Base-by-base conservation (phyloP, 2,888 invertebrate species). In the Tinea trinotella region DNA sequence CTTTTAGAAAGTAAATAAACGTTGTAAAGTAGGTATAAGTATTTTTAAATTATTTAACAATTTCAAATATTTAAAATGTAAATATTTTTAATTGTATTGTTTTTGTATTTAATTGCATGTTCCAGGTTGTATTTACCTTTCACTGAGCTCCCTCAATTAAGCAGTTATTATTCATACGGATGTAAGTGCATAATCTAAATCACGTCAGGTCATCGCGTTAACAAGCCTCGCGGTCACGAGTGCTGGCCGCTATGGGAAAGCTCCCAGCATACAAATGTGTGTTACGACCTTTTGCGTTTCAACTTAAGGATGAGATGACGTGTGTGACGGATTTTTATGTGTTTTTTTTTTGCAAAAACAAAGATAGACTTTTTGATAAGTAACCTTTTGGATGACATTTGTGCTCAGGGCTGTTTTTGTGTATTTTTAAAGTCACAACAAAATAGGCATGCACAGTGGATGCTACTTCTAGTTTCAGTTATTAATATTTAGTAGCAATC, bases 151-250 rank as follows among this genome's bases (percentile, higher is more conserved):
- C 73, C 79, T 73, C 79, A 82, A 83, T 84, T 81, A 83, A 78
- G 70, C 71, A 79, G 76, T 76, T 81, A 80, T 81, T 78, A 73
- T 72, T 68, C 72, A 72, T 70, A 79, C 79, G 78, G 80, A 77
- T 79, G 79, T 79, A 68, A 76, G 81, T 81, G 82, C 80, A 83
- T 78, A 82, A 81, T 82, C 81, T 80, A 50, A 50, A 50, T 35
- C 69, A 63, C 68, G 65, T 62, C 76, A 62, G 82, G 82, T 80
- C 82, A 83, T 78, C 81, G 71, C 70, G 68, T 71, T 81, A 82
- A 83, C 81, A 78, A 81, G 80, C 69, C 77, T 68, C 76, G 67
- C 81, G 83, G 83, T 83, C 83, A 83, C 79, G 79, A 76, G 36
- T 34, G 35, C 70, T 76, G 80, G 76, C 80, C 82, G 80, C 68